Conservation (phyloP, 2,888 invertebrate species). For the Apamea crenata region DNA sequence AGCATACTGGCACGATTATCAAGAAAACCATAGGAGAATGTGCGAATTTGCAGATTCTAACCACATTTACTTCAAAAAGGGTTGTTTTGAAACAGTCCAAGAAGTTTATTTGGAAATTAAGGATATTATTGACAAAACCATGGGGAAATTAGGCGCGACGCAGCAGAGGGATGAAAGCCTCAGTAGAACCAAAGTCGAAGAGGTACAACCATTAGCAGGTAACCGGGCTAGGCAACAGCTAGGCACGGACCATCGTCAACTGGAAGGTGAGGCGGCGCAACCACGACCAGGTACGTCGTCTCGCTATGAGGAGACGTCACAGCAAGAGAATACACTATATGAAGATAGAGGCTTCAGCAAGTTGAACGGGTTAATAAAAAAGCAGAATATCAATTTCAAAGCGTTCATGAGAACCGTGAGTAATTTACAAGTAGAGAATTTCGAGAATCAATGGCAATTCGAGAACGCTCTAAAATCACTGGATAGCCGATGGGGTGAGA, state of each 20-base stretch:
- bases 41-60: too few species aligned
- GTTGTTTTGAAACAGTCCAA: slow-evolving; percentile 13
- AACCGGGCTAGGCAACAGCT: neutral
- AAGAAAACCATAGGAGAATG: too few species aligned
- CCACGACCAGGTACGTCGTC: slow-evolving; percentile 2
- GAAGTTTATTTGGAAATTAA: slow-evolving; percentile 8
- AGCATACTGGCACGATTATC: neutral
- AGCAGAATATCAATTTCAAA: slow-evolving; percentile 15
- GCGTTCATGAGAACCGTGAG: slow-evolving; percentile 15
- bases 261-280: neutral
- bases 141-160: too few species aligned
- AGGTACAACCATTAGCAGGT: neutral
- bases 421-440: neutral
- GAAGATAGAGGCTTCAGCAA: slow-evolving; percentile 1
- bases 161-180: neutral
- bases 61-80: slow-evolving; percentile 9
- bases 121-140: neutral
- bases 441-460: slow-evolving; percentile 9
- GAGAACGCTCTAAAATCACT: neutral
- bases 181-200: neutral
- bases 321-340: neutral
- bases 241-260: neutral
- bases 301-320: neutral
- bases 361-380: slow-evolving; percentile 5
- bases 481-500: slow-evolving; percentile 12